A percentile compares a stretch with the other conserved stretches of the same genome.
Evolutionary conservation across 2,113 vertebrate genomes (phyloP).

Genomic region (Patagioenas fasciata): DNA sequence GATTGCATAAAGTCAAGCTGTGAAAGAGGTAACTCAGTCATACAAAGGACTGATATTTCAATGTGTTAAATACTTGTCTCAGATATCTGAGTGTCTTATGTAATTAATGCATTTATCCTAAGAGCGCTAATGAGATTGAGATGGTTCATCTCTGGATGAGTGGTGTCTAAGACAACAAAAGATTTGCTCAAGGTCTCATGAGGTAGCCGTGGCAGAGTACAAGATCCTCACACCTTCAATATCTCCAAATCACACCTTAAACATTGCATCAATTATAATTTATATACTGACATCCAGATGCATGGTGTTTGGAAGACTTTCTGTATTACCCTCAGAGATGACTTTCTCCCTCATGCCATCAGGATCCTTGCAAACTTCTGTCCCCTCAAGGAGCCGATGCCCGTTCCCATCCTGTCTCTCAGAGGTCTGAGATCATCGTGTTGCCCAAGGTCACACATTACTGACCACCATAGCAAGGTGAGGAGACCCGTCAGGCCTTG

Average conservation of each 20-base stretch:
- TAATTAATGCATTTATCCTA: not conserved
- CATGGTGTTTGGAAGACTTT: not conserved
- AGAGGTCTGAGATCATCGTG: not conserved
- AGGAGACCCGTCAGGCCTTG: not conserved
- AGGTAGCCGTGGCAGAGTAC: fast-evolving
- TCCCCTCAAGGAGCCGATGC: not conserved
- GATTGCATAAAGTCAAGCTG: not conserved
- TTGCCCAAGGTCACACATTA: too few relatives aligned
- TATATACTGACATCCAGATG: not conserved
- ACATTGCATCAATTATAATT: too few relatives aligned
- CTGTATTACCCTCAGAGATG: not conserved
- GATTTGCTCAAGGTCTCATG: not conserved
- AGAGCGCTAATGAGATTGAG: not conserved
- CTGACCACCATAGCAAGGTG: not conserved
- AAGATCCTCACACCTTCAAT: not conserved
- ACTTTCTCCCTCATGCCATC: not conserved
- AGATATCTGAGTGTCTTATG: not conserved
- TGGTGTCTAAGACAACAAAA: fast-evolving
- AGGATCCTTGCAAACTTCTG: not conserved
- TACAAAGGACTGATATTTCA: not conserved
- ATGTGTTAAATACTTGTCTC: not conserved
- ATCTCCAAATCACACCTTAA: not conserved
- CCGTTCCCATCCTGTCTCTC: not conserved
- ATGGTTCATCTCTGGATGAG: not conserved
- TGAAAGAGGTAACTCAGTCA: not conserved